Evolutionary conservation across 2,797 vertebrate genomes (phyloP), one percentile per base, ranked within the genome.

Genomic region (Lagorchestes hirsutus): DNA sequence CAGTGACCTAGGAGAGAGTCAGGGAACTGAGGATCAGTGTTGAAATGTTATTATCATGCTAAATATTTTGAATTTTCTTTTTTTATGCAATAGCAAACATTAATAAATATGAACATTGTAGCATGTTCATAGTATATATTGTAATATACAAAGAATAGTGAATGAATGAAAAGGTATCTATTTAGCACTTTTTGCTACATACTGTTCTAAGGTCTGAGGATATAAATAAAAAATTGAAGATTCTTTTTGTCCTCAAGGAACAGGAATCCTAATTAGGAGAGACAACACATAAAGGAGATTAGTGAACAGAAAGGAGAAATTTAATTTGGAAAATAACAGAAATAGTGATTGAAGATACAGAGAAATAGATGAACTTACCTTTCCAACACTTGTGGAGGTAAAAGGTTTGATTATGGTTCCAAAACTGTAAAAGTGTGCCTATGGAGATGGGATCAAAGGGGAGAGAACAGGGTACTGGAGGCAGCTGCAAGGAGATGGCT

Each of bases 61-160:
- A 9, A 96, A 55, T 94, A 54, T 96, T 94, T 93, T 92, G 52
- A 94, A 94, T 93, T 18, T 91, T 55, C 11, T 50, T 50, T 92
- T 91, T 96, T 56, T 22, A 82, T 91, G 62, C 67, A 55, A 74
- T 95, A 0, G 54, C 54, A 90, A 91, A 93, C 92, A 92, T 74
- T n/a, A 74, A 74, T 8, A 74, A 74, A 40, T 40, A n/a, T 40
- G 62, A 40, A 74, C n/a, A 40, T 40, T 74, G 34, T 22, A 40
- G 13, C 3, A 56, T 50, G 50, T 50, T 50, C 50, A 50, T 50
- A 50, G 50, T 50, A 50, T 5, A 50, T 50, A 5, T 50, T 50
- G 50, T 5, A 50, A 3, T 40, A 74, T 40, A 74, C 5, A 40
- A 22, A n/a, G 14, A 74, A 40, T 74, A 40, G 40, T 18, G 16